Percentiles rank a stretch among this genome's conserved stretches.
phyloP scores from a whole-genome alignment of 2,113 vertebrate genomes.

The Seriola rivoliana region DNA sequence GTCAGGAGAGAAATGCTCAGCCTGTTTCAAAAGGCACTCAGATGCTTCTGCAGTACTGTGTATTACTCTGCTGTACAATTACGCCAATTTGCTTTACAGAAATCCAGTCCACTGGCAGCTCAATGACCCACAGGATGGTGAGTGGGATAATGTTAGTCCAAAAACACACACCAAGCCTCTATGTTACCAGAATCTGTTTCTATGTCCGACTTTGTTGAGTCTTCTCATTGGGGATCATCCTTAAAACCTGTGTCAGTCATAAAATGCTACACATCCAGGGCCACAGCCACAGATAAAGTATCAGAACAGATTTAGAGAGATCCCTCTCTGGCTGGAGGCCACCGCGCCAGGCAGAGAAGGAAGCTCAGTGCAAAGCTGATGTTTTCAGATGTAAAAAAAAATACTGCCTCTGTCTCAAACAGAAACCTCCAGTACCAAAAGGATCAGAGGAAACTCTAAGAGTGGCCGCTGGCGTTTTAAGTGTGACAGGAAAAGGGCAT shows the following conservation, averaged over 20 bases:
- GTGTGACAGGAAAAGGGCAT: slow-evolving; percentile 19
- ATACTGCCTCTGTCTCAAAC: not conserved
- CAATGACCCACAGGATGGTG: slow-evolving; percentile 16
- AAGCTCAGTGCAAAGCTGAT: slow-evolving; percentile 38
- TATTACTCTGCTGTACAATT: slow-evolving; percentile 27
- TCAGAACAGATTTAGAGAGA: slow-evolving; percentile 61
- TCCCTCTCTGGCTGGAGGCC: slow-evolving; percentile 46
- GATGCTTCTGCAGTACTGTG: not conserved
- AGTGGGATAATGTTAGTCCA: slow-evolving; percentile 24
- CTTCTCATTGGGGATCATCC: slow-evolving; percentile 58
- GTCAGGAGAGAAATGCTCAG: not conserved
- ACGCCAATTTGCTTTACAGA: slow-evolving; percentile 44
- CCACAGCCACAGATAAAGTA: slow-evolving; percentile 40
- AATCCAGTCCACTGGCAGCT: slow-evolving; percentile 26
- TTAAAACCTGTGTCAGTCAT: slow-evolving; percentile 30
- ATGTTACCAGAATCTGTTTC: slow-evolving; percentile 19
- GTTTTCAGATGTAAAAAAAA: slow-evolving; percentile 52
- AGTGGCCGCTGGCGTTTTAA: not conserved
- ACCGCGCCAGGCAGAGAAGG: not conserved
- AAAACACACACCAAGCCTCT: slow-evolving; percentile 32
- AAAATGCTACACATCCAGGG: slow-evolving; percentile 31
- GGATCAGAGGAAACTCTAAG: slow-evolving; percentile 8
- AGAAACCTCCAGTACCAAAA: not conserved
- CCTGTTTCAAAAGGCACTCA: slow-evolving; percentile 15
- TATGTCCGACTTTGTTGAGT: slow-evolving; percentile 29